These are phyloP conservation scores for Laterallus jamaicensis DNA, from an alignment of 2,113 vertebrate species.

Conservation along the genomic window DNA sequence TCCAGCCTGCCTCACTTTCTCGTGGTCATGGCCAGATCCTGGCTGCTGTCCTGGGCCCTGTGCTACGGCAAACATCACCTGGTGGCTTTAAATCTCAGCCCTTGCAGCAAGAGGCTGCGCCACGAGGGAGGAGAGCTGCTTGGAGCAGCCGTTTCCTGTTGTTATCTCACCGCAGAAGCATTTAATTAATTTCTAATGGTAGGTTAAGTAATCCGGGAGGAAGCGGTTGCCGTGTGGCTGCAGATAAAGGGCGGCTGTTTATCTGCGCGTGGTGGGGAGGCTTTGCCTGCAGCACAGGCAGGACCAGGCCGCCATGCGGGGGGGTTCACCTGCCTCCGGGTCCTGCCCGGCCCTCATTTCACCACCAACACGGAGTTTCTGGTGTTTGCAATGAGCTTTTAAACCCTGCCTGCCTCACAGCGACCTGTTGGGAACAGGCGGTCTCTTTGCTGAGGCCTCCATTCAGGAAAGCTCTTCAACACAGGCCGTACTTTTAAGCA, in stretches of 20 bases:
- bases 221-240: conserved; percentile 34
- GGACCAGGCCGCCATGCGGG: background rate
- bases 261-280: background rate
- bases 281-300: background rate
- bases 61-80: background rate
- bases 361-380: background rate
- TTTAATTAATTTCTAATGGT: conserved; percentile 70
- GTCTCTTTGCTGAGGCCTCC: background rate
- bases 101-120: background rate
- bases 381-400: background rate
- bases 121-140: background rate
- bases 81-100: conserved; percentile 27
- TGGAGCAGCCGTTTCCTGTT: conserved; percentile 35
- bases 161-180: conserved; percentile 54
- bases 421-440: background rate
- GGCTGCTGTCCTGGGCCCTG: background rate
- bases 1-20: background rate
- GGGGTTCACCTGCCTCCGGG: background rate
- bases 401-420: background rate
- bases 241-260: conserved; percentile 56
- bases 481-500: background rate
- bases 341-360: background rate
- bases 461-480: background rate
- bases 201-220: conserved; percentile 12
- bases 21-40: rapidly evolving